A percentile compares a stretch with the other conserved stretches of the same genome.
Conservation (phyloP, 2,888 invertebrate genomes). For the Protonemura montana region DNA sequence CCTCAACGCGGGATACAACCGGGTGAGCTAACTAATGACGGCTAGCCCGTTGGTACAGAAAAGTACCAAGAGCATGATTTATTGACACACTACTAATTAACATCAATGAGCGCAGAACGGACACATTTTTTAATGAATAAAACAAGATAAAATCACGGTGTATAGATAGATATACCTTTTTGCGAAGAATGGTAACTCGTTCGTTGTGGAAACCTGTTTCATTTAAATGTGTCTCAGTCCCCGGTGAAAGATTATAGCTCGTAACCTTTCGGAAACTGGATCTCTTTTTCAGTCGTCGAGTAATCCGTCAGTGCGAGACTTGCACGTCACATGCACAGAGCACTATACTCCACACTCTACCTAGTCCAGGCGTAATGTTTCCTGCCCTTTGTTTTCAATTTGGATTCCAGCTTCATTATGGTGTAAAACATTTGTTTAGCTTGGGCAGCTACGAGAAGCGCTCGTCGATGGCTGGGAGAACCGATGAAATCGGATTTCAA, state of each 20-base stretch:
- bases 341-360: background rate
- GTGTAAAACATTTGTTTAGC: background rate
- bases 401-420: background rate
- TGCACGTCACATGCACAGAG: background rate
- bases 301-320: background rate
- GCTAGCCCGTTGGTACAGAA: background rate
- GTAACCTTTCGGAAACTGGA: background rate
- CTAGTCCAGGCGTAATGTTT: background rate
- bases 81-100: background rate
- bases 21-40: slow-evolving; percentile 67
- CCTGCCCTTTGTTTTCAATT: slow-evolving; percentile 5
- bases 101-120: background rate
- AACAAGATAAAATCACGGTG: slow-evolving; percentile 4
- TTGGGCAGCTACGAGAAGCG: background rate
- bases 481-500: background rate
- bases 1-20: slow-evolving; percentile 85
- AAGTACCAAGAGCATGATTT: background rate
- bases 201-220: slow-evolving; percentile 7
- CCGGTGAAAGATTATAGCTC: slow-evolving; percentile 12
- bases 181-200: background rate
- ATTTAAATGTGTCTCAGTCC: slow-evolving; percentile 12
- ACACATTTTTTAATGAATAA: background rate
- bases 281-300: background rate
- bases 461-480: background rate
- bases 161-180: background rate